A percentile compares a stretch with the other conserved stretches of the same genome.
Conservation (phyloP, 2,113 vertebrate genomes). For the Equus przewalskii region DNA sequence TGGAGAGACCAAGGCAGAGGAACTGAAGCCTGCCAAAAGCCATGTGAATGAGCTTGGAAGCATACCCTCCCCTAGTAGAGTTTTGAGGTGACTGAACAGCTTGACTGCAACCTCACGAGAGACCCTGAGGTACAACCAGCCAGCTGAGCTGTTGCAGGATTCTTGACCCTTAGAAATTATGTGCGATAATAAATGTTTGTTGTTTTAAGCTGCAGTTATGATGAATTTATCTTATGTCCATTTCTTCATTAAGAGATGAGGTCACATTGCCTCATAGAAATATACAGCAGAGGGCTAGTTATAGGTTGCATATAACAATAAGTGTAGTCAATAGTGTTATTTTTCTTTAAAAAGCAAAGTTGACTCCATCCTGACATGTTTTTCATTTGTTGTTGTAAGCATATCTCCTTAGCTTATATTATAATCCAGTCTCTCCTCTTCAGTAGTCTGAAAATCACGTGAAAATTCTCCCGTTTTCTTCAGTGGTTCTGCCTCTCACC, state of each 20-base stretch:
- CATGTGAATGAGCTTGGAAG: too few species aligned
- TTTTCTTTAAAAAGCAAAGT: slow-evolving; percentile 24
- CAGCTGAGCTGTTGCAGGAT: too few species aligned
- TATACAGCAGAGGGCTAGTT: not conserved
- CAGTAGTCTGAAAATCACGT: not conserved
- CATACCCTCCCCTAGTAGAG: too few species aligned
- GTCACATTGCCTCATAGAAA: not conserved
- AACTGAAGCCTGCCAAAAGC: not conserved
- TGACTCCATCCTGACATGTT: not conserved
- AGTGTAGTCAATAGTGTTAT: not conserved
- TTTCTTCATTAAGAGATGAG: slow-evolving; percentile 8
- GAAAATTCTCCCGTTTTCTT: slow-evolving; percentile 12
- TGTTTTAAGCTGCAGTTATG: not conserved
- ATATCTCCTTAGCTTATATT: not conserved
- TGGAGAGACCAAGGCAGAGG: not conserved
- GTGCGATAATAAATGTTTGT: not conserved
- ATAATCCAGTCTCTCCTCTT: not conserved
- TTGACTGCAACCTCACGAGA: too few species aligned
- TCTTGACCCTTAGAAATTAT: not conserved
- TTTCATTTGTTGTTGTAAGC: not conserved
- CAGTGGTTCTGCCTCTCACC: not conserved
- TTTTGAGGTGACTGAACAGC: too few species aligned
- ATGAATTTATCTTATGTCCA: not conserved
- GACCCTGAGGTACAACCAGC: too few species aligned
- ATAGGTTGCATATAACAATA: not conserved